These are phyloP conservation scores for Furcifer pardalis DNA, from an alignment of 2,797 vertebrate genomes.

Conservation along the genomic window DNA sequence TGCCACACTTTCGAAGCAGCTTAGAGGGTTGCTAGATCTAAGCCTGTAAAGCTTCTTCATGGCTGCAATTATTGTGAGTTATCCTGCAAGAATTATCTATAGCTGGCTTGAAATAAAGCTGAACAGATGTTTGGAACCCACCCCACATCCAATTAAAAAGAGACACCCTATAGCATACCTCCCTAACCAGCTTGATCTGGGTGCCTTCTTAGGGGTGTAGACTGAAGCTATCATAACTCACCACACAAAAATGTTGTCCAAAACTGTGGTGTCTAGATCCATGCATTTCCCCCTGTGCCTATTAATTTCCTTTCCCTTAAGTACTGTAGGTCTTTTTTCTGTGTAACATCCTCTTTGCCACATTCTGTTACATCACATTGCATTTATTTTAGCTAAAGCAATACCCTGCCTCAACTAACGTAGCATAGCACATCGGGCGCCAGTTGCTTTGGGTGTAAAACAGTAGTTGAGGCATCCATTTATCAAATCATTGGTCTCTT, in stretches of 20 bases:
- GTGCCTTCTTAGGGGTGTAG: background rate
- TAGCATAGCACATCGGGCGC: conserved; percentile 19
- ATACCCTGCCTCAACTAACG: conserved; percentile 48
- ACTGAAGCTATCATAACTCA: background rate
- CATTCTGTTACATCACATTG: background rate
- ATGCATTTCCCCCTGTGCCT: background rate
- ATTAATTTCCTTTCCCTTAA: background rate
- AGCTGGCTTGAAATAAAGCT: too few relatives aligned
- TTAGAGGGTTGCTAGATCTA: too few relatives aligned
- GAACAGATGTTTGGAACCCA: too few relatives aligned
- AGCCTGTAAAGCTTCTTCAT: too few relatives aligned
- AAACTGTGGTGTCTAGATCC: background rate
- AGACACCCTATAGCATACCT: too few relatives aligned
- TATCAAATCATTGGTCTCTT: background rate
- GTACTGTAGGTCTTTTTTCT: rapidly evolving
- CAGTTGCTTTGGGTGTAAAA: conserved; percentile 10
- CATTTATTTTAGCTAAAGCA: conserved; percentile 54
- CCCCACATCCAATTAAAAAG: background rate
- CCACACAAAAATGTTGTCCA: background rate
- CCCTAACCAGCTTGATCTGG: background rate
- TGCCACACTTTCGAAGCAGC: too few relatives aligned
- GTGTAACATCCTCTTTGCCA: conserved; percentile 22
- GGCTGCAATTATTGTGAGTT: too few relatives aligned
- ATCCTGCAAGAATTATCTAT: too few relatives aligned
- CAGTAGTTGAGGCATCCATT: conserved; percentile 33